Evolutionary conservation across 2,113 vertebrate genomes (phyloP).

Genomic region (Prochilodus magdalenae): DNA sequence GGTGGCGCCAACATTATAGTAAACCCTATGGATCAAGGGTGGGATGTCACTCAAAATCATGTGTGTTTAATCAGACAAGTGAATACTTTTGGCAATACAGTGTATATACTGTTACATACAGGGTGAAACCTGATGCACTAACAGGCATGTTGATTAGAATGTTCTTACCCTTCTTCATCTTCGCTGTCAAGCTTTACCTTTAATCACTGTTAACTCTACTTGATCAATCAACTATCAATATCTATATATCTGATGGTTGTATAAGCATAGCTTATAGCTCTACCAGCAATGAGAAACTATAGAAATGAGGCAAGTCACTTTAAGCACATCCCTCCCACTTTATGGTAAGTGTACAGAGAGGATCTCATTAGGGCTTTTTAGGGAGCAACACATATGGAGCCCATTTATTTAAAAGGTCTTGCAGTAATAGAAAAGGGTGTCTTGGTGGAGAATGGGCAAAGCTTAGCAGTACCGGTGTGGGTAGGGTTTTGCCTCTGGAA

Average conservation of each 20-base stretch:
- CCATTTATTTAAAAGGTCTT: background rate
- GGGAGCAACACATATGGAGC: conserved; percentile 31
- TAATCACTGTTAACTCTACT: background rate
- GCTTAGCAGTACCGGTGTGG: conserved; percentile 88
- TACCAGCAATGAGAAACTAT: background rate
- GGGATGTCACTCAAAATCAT: too few species aligned
- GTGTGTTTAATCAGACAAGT: too few species aligned
- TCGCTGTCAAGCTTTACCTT: background rate
- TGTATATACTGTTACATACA: too few species aligned
- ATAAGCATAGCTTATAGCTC: too few species aligned
- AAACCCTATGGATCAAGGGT: too few species aligned
- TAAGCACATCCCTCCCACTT: conserved; percentile 35
- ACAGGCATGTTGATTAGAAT: too few species aligned
- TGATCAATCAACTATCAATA: background rate
- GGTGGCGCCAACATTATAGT: too few species aligned
- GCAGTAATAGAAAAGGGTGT: conserved; percentile 2
- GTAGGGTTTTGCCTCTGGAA: conserved; percentile 95
- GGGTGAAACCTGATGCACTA: too few species aligned
- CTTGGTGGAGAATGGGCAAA: conserved; percentile 69
- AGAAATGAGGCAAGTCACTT: conserved; percentile 20
- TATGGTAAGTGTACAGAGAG: background rate
- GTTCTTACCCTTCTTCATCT: too few species aligned
- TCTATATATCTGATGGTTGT: too few species aligned
- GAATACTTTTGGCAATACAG: too few species aligned
- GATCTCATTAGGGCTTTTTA: background rate